Base-by-base conservation (phyloP, 2,797 vertebrate species). In the Coccyzus lansbergi region DNA sequence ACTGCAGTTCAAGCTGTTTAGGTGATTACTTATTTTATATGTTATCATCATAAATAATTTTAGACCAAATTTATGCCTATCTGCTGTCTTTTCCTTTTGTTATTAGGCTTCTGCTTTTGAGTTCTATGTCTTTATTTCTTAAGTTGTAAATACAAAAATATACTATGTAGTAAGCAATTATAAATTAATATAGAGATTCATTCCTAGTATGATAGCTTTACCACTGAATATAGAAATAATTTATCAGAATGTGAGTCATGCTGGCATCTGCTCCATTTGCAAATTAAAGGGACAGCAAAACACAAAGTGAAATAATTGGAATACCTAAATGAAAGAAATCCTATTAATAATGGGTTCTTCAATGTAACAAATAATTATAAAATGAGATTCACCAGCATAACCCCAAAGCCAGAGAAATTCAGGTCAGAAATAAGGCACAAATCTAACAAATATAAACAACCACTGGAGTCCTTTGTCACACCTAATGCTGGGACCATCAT, bases 221-320 rank as follows among this genome's bases (percentile, higher is more conserved):
- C 53, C 11, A 83, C 69, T 62, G 24, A 92, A 93, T 68, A 87
- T 26, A 95, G 53, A 88, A 93, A 91, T 78, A 75, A 91, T 56
- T 82, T 77, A 49, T 82, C 69, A 85, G 52, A 86, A 89, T 4
- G 21, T 72, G 59, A 94, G 19, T 65, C 90, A 86, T 85, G 60
- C 58, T 93, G 56, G 68, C 90, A 74, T 80, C 60, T 76, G 53
- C 74, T 94, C 91, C 48, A 68, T 92, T 95, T 93, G 88, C 42
- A 94, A 71, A 91, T 74, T 28, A 90, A 78, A 94, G 13, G 42
- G n/a, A 75, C 15, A 83, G 38, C 40, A 60, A 85, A 93, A 75
- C 24, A 65, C 25, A 42, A 26, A 82, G 26, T 65, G 59, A 92
- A 94, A 55, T 46, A 71, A 64, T 10, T n/a, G 6, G n/a, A 90